Evolutionary conservation across 2,113 vertebrate genomes (phyloP).

Genomic region (Spermophilus dauricus): DNA sequence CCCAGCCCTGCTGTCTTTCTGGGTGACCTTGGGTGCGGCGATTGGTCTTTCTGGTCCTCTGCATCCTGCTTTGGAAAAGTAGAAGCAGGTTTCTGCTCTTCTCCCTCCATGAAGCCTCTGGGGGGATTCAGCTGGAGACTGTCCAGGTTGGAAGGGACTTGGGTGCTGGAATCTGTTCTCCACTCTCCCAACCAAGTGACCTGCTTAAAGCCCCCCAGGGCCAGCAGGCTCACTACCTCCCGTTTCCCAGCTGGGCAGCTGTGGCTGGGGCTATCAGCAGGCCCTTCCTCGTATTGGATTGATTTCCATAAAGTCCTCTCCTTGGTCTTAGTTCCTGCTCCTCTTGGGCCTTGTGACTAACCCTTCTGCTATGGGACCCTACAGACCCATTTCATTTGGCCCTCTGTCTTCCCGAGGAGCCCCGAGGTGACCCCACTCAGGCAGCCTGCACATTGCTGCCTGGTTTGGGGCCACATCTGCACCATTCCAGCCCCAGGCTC

Average conservation of each 20-base stretch:
- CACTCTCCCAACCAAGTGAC: background rate
- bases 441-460: background rate
- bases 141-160: background rate
- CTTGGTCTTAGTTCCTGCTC: background rate
- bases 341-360: background rate
- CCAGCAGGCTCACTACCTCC: background rate
- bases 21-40: slow-evolving; percentile 49
- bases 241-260: background rate
- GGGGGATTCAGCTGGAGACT: background rate
- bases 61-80: background rate
- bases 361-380: background rate
- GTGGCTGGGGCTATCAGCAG: background rate
- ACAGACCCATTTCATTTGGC: background rate
- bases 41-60: background rate
- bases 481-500: background rate
- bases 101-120: background rate
- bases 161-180: background rate
- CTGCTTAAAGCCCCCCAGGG: background rate
- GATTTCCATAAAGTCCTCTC: background rate
- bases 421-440: background rate
- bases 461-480: background rate
- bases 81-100: background rate
- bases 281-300: background rate
- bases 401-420: background rate
- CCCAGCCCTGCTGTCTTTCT: background rate